These are phyloP conservation scores for Drosophila kuntzei DNA, from an alignment of 2,888 invertebrate genomes.

Conservation along the genomic window DNA sequence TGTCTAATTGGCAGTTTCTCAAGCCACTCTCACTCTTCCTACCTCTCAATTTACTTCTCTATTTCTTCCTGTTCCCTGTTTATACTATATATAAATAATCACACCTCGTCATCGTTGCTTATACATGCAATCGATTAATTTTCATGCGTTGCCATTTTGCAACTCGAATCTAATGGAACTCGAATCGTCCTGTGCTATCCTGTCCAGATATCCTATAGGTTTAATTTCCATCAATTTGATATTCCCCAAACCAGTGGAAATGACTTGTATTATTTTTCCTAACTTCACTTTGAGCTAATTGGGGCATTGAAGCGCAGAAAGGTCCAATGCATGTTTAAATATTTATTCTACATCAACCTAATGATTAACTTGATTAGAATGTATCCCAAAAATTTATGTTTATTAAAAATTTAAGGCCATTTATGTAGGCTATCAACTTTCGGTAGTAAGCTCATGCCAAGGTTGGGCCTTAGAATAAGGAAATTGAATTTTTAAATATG, in stretches of 20 bases:
- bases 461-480: constrained; percentile 6
- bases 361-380: constrained; percentile 25
- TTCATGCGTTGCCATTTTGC: constrained; percentile 42
- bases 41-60: neutral
- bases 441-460: neutral
- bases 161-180: constrained; percentile 9
- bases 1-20: constrained; percentile 45
- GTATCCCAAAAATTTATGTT: constrained; percentile 7
- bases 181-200: constrained; percentile 19
- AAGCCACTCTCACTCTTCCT: neutral
- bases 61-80: constrained; percentile 6
- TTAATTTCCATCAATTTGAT: constrained; percentile 29
- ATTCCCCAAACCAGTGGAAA: neutral
- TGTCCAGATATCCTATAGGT: neutral
- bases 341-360: constrained; percentile 28
- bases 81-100: constrained; percentile 31
- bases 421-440: neutral
- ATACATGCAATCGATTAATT: constrained; percentile 50
- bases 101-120: constrained; percentile 44
- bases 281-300: constrained; percentile 16
- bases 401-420: constrained; percentile 30
- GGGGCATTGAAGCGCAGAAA: constrained; percentile 5
- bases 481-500: constrained; percentile 36
- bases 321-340: constrained; percentile 24
- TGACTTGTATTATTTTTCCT: constrained; percentile 39